Evolutionary conservation across 2,888 invertebrate species (phyloP), one percentile per base, ranked within the genome.

Genomic region (Oxystoma pomonae): DNA sequence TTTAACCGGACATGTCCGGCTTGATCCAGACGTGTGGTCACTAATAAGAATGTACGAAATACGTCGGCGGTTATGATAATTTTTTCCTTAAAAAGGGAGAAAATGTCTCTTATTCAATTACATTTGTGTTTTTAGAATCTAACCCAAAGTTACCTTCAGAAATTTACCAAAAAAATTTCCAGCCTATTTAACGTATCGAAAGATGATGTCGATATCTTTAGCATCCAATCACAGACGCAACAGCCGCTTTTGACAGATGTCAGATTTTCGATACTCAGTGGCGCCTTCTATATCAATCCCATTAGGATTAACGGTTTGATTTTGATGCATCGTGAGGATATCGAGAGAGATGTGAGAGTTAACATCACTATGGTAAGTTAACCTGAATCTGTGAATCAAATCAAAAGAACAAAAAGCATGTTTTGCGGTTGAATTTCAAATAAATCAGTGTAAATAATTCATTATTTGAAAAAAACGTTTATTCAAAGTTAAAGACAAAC

Each of bases 191-290:
- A 90, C 69, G 92, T 92, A 2, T 90, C 92, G 70, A 84, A 89
- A 49, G 91, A 93, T 72, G 94, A 95, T 77, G 94, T 99, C 16
- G 96, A 98, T 73, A 90, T 99, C 62, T 98, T 99, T 78, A 98
- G 97, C 78, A 95, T 98, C 16, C 96, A 97, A 79, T 80, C 92
- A 53, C 86, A 92, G 72, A 87, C 91, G 71, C 90, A 92, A 71
- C 90, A 91, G 80, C 93, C 94, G 0, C 92, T 93, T 1, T 83
- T 93, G 53, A 96, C 95, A 0, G 98, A 98, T 74, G 88, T 98
- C 2, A 84, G 97, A 69, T 98, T 95, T 79, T 90, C 97, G 0
- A 97, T 96, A 1, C 96, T 96, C 77, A 95, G 96, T 1, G 95
- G 96, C 0, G 96, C 96, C 0, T 94, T 96, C 1, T 98, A 94